Conservation (phyloP, 2,113 vertebrate genomes). For the Nannobrachium achirus region DNA sequence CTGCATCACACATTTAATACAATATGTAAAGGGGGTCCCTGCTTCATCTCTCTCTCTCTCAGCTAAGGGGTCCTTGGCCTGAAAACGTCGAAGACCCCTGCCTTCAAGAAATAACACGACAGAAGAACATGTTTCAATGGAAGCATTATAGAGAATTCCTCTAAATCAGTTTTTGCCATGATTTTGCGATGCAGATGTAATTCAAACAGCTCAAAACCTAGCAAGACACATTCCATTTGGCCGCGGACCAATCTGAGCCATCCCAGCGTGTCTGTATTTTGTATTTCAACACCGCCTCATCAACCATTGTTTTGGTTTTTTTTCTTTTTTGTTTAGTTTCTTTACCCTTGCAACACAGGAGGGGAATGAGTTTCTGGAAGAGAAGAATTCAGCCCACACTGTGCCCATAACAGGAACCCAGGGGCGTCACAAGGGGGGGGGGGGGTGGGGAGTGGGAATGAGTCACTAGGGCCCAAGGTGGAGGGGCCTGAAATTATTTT, state of each 20-base stretch:
- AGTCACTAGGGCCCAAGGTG: too few relatives aligned
- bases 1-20: too few relatives aligned
- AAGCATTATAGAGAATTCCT: background rate
- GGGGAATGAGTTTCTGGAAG: slow-evolving; percentile 54
- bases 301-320: slow-evolving; percentile 34
- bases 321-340: too few relatives aligned
- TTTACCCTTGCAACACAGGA: slow-evolving; percentile 36
- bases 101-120: background rate
- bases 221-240: background rate
- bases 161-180: background rate
- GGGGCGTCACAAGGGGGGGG: too few relatives aligned
- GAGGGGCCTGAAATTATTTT: too few relatives aligned
- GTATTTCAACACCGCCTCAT: slow-evolving; percentile 31
- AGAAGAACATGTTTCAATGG: background rate
- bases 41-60: too few relatives aligned
- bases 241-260: background rate
- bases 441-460: too few relatives aligned
- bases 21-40: too few relatives aligned
- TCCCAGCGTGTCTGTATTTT: background rate
- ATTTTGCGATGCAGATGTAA: background rate
- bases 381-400: slow-evolving; percentile 31
- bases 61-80: too few relatives aligned
- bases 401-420: slow-evolving; percentile 68
- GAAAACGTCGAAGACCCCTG: background rate
- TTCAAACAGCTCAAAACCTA: background rate